These are phyloP conservation scores for Neotoxoptera formosana DNA, from an alignment of 1,140 invertebrate genomes.

Conservation along the genomic window DNA sequence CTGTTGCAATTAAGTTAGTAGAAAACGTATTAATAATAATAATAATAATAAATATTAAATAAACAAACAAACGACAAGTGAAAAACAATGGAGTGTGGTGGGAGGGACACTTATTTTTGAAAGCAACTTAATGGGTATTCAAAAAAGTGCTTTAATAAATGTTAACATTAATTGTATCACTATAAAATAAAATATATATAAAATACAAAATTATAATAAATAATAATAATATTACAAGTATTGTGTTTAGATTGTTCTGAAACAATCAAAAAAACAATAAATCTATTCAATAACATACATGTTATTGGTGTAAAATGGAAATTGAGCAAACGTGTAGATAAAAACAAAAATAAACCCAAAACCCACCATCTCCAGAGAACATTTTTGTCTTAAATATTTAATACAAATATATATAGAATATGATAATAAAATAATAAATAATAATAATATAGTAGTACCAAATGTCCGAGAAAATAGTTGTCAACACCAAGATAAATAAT, in stretches of 20 bases:
- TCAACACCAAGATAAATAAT: not conserved
- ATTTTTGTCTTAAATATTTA: constrained; percentile 2
- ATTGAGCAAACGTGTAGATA: constrained; percentile 53
- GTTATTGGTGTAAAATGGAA: constrained; percentile 36
- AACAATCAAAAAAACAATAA: not conserved
- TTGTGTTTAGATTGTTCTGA: not conserved
- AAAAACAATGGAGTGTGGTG: constrained; percentile 30
- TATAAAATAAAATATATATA: not conserved
- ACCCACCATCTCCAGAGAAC: constrained; percentile 55
- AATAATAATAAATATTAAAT: not conserved
- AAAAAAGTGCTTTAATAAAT: constrained; percentile 27
- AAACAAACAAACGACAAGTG: not conserved
- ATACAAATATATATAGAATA: not conserved
- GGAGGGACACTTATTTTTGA: not conserved
- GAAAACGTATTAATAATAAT: not conserved
- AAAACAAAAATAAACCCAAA: constrained; percentile 45
- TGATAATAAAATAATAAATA: constrained; percentile 39
- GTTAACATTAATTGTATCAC: not conserved
- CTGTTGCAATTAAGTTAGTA: not conserved
- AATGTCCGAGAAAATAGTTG: not conserved
- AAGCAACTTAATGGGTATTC: not conserved
- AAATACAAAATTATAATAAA: not conserved
- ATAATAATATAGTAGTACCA: constrained; percentile 6
- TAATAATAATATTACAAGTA: constrained; percentile 22
- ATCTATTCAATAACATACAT: not conserved